Percentiles rank a stretch among this genome's conserved stretches.
Conservation (phyloP, 2,113 vertebrate species). For the Lucifuga dentata region DNA sequence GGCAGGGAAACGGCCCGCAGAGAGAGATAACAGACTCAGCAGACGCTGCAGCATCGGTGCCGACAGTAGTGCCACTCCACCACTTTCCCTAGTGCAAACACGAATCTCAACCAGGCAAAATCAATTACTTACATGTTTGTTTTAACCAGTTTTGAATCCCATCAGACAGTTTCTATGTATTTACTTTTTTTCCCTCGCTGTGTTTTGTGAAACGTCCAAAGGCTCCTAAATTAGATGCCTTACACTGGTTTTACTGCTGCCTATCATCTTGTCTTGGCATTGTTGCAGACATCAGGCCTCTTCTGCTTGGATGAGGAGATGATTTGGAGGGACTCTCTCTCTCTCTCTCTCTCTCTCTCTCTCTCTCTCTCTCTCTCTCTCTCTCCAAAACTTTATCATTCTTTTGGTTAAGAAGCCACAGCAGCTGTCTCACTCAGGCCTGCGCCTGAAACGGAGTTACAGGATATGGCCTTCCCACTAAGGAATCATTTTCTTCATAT, state of each 20-base stretch:
- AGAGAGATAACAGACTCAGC: slow-evolving; percentile 21
- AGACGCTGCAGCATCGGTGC: slow-evolving; percentile 29
- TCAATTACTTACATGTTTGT: slow-evolving; percentile 74
- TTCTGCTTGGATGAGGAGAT: slow-evolving; percentile 37
- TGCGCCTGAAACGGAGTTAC: slow-evolving; percentile 55
- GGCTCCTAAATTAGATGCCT: slow-evolving; percentile 75
- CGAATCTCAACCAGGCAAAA: slow-evolving; percentile 48
- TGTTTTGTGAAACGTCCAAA: slow-evolving; percentile 61
- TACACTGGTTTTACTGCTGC: slow-evolving; percentile 75
- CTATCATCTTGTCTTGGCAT: slow-evolving; percentile 78
- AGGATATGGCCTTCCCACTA: slow-evolving; percentile 61
- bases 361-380: slow-evolving; percentile 23
- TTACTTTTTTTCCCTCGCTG: slow-evolving; percentile 67
- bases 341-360: slow-evolving; percentile 26
- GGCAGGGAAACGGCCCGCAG: slow-evolving; percentile 20
- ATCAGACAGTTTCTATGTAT: slow-evolving; percentile 71
- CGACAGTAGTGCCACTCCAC: slow-evolving; percentile 48
- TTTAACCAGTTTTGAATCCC: slow-evolving; percentile 70
- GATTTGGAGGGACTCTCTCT: slow-evolving; percentile 45
- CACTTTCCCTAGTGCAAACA: slow-evolving; percentile 45
- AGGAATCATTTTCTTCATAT: slow-evolving; percentile 36
- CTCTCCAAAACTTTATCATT: slow-evolving; percentile 48
- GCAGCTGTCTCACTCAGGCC: slow-evolving; percentile 68
- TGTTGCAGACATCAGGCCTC: slow-evolving; percentile 63
- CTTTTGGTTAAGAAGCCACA: slow-evolving; percentile 66